phyloP scores from a whole-genome alignment of 2,113 vertebrate species.

The Macrotus californicus region DNA sequence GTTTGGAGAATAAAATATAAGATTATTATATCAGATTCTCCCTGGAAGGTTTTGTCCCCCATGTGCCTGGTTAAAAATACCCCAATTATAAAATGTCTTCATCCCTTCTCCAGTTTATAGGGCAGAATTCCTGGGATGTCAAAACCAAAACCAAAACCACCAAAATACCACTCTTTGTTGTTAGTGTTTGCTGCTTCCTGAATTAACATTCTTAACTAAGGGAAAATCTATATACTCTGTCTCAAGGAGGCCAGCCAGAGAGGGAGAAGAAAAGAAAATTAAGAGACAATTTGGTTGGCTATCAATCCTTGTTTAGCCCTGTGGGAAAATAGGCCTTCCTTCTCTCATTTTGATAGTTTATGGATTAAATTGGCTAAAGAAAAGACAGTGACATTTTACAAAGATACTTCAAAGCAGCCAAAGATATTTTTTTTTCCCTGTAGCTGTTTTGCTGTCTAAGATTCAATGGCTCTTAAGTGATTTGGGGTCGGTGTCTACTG shows the following conservation, averaged over 20 bases:
- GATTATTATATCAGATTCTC: neutral
- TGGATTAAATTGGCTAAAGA: slow-evolving; percentile 37
- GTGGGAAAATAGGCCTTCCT: slow-evolving; percentile 24
- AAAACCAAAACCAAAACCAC: neutral
- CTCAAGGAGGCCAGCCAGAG: neutral
- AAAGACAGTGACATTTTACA: neutral
- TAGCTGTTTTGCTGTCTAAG: slow-evolving; percentile 6
- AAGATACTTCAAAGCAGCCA: slow-evolving; percentile 2
- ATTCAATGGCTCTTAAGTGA: neutral
- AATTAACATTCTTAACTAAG: neutral
- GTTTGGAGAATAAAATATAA: neutral
- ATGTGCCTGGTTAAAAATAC: neutral
- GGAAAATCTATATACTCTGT: slow-evolving; percentile 9
- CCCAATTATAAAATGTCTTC: neutral
- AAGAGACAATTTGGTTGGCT: slow-evolving; percentile 8
- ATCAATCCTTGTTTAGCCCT: slow-evolving; percentile 38
- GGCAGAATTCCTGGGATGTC: neutral
- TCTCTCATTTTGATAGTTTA: slow-evolving; percentile 10
- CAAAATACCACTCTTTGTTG: neutral
- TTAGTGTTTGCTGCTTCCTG: neutral
- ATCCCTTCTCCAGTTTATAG: neutral
- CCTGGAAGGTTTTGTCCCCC: neutral
- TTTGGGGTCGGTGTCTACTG: slow-evolving; percentile 16
- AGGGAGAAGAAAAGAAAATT: slow-evolving; percentile 48
- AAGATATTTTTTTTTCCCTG: slow-evolving; percentile 31